Base-by-base conservation (phyloP, 2,113 vertebrate species). In the Miniopterus natalensis region DNA sequence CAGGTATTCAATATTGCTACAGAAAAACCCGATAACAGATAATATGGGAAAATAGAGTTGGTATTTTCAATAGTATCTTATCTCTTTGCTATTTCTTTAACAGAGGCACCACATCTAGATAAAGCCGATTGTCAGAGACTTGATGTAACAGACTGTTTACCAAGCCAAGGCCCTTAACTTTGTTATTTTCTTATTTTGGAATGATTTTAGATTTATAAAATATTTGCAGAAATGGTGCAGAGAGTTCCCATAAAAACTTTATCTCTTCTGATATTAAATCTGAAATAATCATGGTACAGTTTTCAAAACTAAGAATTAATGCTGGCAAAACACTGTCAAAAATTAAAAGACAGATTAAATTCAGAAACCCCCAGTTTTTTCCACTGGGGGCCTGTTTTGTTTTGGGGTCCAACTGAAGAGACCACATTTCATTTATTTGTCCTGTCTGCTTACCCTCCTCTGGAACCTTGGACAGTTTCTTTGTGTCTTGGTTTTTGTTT, bases 301-400 rank as follows among this genome's bases (percentile, higher is more conserved):
- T 89, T 85, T 77, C n/a, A 88, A 75, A 95, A 36, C 40, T n/a
- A 53, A 55, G 55, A 36, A 80, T n/a, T 83, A 79, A 59, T 12
- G 49, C 5, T 47, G 9, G n/a, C 53, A 78, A 92, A 65, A 57
- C 53, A 17, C 15, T 12, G 13, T 21, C 36, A 73, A 61, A 1
- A 36, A 36, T 36, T 0, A 53, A 79, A 49, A 5, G 27, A 49
- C 23, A 55, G 21, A 31, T 59, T 79, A 23, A 70, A 53, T 45
- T 61, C 21, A 45, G 8, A 83, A 77, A 61, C 61, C 49, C 17
- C 6, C 11, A 61, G 18, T 31, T 70, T 51, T 89, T 70, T 3
- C 3, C 25, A 11, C 5, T 42, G 21, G 40, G 31, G 14, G 10
- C 40, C 8, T 42, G 10, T 40, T 91, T 13, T 14, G 1, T 84